phyloP scores from a whole-genome alignment of 2,888 invertebrate genomes.

The Dichetophora obliterata region DNA sequence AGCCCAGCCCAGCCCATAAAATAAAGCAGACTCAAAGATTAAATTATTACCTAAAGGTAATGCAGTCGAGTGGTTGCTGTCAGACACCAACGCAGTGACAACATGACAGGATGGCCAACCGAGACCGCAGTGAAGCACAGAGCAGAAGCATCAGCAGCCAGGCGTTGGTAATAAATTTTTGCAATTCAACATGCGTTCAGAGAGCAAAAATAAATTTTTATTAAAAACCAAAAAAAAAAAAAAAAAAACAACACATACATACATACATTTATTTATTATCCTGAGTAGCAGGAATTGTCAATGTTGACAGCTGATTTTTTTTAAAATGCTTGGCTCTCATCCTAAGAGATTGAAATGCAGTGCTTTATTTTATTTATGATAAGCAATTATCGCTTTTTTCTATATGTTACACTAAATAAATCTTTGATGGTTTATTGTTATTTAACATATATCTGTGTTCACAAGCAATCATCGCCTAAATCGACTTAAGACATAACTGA shows the following conservation, averaged over 20 bases:
- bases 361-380: background rate
- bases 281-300: background rate
- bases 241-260: no score
- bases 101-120: slow-evolving; percentile 23
- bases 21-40: slow-evolving; percentile 8
- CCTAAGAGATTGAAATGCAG: background rate
- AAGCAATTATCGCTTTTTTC: background rate
- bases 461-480: no score
- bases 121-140: background rate
- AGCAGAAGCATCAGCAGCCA: background rate
- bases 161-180: no score
- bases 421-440: no score
- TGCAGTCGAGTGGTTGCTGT: slow-evolving; percentile 23
- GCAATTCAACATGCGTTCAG: no score
- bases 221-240: no score
- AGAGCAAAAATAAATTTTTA: no score
- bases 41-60: slow-evolving; percentile 31
- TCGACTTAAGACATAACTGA: no score
- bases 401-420: no score
- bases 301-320: slow-evolving; percentile 9
- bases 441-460: no score
- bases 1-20: background rate
- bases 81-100: slow-evolving; percentile 31
- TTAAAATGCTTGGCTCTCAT: background rate
- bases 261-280: background rate